These are phyloP conservation scores for Tortricodes alternella DNA, from an alignment of 2,888 invertebrate species.

Conservation along the genomic window DNA sequence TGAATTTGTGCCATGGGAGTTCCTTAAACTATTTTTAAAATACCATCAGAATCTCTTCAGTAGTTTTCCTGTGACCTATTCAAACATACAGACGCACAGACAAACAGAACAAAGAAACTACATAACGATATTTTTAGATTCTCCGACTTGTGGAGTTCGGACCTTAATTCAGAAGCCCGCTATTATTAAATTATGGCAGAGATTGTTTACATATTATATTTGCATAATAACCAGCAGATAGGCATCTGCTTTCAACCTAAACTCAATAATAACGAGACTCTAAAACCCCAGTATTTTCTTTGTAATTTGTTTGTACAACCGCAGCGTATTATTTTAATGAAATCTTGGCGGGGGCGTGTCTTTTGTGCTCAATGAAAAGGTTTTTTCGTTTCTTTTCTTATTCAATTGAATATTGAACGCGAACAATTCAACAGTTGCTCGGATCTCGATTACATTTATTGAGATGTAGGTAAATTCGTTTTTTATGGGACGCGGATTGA, in stretches of 20 bases:
- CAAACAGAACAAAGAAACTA: no score
- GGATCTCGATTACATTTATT: constrained; percentile 22
- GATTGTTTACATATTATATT: background rate
- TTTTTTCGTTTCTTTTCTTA: constrained; percentile 34
- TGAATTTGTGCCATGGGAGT: no score
- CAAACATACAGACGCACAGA: no score
- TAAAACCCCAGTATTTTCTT: constrained; percentile 69
- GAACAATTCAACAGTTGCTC: constrained; percentile 23
- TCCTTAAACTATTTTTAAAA: no score
- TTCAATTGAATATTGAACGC: constrained; percentile 7
- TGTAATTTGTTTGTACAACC: constrained; percentile 54
- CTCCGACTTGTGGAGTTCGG: no score
- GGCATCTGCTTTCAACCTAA: constrained; percentile 45
- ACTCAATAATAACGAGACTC: constrained; percentile 60
- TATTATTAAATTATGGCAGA: no score
- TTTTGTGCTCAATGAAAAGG: constrained; percentile 41
- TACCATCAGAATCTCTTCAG: no score
- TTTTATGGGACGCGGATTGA: background rate
- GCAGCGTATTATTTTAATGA: constrained; percentile 65
- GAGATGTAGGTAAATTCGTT: constrained; percentile 15
- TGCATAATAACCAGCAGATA: constrained; percentile 12
- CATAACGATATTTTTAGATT: no score
- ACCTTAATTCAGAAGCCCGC: no score
- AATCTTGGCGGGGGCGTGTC: constrained; percentile 42
- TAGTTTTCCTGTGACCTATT: no score